Base-by-base conservation (phyloP, 2,888 invertebrate genomes). In the Acleris holmiana region DNA sequence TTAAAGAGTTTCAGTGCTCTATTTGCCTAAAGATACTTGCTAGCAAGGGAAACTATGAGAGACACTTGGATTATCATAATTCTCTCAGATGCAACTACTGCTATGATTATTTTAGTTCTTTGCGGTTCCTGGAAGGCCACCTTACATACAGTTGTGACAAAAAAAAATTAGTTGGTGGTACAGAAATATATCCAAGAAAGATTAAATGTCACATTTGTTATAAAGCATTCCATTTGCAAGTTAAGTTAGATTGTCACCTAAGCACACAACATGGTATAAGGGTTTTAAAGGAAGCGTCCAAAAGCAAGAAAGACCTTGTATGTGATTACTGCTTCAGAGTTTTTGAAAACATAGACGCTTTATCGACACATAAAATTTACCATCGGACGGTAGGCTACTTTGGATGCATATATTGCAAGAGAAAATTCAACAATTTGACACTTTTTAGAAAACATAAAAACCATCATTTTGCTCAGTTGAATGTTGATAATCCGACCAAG, bases 51-150 rank as follows among this genome's bases (percentile, higher is more conserved):
- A 92, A 91, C 73, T 93, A 82, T 70, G 91, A 93, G 69, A 79
- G 92, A 25, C 93, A 93, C 69, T 78, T 93, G 47, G 92, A 93
- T 71, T 93, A 91, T 71, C 93, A 93, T 76, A 93, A 93, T 71
- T 80, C 89, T 0, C 74, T 93, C 56, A 75, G 93, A 18, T 93
- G 93, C 75, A 93, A 93, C 76, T 93, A 93, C 73, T 93, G 93
- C 74, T 90, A 85, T 67, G 89, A 90, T 58, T 90, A 87, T 76
- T 93, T 93, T 73, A 88, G 84, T 72, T 79, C 85, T 5, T 79
- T 84, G 46, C 76, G 86, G 48, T 93, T 93, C 78, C 75, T 93
- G 23, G 92, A 93, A 65, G 93, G 93, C 0, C 93, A 93, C 68
- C 70, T 91, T n/a, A 79, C 81, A 0, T 93, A 88, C 71, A 82